Base-by-base conservation (phyloP, 2,888 invertebrate species). In the Imbricaverruca yamaguchii region DNA sequence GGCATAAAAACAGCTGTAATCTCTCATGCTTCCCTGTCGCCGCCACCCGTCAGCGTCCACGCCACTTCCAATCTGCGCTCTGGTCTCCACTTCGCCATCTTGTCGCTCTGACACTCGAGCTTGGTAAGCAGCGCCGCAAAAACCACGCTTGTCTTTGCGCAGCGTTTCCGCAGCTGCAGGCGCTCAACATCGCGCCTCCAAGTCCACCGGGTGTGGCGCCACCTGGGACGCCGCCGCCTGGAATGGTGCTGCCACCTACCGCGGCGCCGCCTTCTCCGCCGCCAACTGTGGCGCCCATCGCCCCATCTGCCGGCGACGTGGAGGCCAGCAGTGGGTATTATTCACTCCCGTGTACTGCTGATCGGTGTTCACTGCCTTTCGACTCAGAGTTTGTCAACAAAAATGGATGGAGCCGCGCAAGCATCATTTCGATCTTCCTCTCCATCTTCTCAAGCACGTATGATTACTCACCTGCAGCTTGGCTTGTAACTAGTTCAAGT, bases 171-270 rank as follows among this genome's bases (percentile, higher is more conserved):
- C 23, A 3, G 13, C 7, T 15, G 12, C 39, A 39, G 25, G 15
- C 15, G 25, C 4, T 39, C 15, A 3, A 7, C 39, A 15, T 61
- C 1, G 7, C 7, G 4, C 39, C 69, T 1, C 69, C 69, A 15
- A 39, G 39, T 39, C 69, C 69, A 15, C 69, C 69, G 6, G 39
- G 10, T 13, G 25, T 23, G 39, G 25, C 69, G 69, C 39, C 69
- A 39, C 69, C 69, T 9, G 13, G 25, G 9, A 25, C 69, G 67
- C 67, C 67, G 12, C n/a, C 69, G 69, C 39, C 69, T 10, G 21
- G 11, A 15, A 39, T 39, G 15, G 39, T 23, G 69, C 61, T 77
- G 80, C 67, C 77, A 65, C 79, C 67, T 25, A 79, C 74, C 23
- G 65, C 61, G 23, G 23, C 65, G n/a, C 61, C 78, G 15, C 65